phyloP scores from a whole-genome alignment of 2,113 vertebrate species.

The Ictalurus furcatus region DNA sequence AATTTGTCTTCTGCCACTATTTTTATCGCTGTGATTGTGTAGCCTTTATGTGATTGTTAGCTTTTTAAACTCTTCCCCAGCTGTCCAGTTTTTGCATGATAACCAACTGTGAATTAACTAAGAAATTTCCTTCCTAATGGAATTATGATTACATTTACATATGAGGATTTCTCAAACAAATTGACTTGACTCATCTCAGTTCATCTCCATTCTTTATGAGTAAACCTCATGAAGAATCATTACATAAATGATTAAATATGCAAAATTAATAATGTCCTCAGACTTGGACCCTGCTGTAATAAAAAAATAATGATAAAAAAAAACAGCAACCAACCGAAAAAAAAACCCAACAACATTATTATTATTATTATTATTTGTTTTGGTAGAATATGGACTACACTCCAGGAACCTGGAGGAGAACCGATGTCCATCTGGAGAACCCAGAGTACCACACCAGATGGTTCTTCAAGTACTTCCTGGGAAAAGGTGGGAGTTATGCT shows the following conservation, averaged over 20 bases:
- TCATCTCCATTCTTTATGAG: not conserved
- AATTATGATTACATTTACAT: not conserved
- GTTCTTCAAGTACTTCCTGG: conserved; percentile 99
- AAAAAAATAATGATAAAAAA: not conserved
- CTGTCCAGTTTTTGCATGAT: not conserved
- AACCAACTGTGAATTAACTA: not conserved
- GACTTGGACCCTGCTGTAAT: not conserved
- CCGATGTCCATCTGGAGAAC: conserved; percentile 97
- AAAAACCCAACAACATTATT: not conserved
- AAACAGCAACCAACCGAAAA: not conserved
- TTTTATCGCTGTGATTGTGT: not conserved
- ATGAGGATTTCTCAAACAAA: not conserved
- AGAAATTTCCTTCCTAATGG: not conserved
- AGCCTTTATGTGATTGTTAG: not conserved
- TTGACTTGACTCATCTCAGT: not conserved
- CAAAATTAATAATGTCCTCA: not conserved
- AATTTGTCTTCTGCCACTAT: not conserved
- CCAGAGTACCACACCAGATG: conserved; percentile 98
- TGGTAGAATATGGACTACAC: conserved; percentile 82
- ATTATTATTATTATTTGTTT: not conserved
- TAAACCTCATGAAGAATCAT: not conserved
- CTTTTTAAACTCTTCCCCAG: not conserved
- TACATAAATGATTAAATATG: not conserved
- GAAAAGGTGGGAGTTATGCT: conserved; percentile 85
- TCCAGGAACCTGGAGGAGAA: conserved; percentile 94